Evolutionary conservation across 2,113 vertebrate species (phyloP).

Genomic region (Nyctibius bracteatus): DNA sequence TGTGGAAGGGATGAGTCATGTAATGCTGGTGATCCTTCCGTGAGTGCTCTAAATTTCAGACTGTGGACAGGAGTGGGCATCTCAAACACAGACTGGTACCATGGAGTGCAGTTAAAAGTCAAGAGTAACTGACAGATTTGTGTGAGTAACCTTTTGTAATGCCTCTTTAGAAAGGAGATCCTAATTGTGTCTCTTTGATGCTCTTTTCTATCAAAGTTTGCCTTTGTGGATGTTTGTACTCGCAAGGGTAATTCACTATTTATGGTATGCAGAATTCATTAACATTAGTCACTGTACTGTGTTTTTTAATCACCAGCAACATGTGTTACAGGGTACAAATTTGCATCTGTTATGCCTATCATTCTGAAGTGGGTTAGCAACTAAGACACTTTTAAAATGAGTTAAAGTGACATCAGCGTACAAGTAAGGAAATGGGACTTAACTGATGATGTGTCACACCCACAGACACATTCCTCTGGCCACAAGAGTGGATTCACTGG

Average conservation of each 20-base stretch:
- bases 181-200: slow-evolving; percentile 8
- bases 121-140: not conserved
- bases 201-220: not conserved
- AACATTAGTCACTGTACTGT: slow-evolving; percentile 42
- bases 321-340: slow-evolving; percentile 40
- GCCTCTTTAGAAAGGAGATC: not conserved
- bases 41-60: not conserved
- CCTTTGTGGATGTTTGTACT: slow-evolving; percentile 19
- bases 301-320: slow-evolving; percentile 58
- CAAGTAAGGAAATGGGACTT: not conserved
- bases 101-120: not conserved
- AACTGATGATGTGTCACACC: not conserved
- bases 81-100: not conserved
- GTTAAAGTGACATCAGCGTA: not conserved
- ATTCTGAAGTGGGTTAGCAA: not conserved
- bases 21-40: not conserved
- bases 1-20: not conserved
- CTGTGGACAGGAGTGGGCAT: not conserved
- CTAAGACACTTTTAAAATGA: not conserved
- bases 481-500: not conserved
- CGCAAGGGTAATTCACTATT: slow-evolving; percentile 46
- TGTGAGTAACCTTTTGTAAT: not conserved
- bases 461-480: not conserved
- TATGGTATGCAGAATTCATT: slow-evolving; percentile 59
- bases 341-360: slow-evolving; percentile 10